Percentiles rank a stretch among this genome's conserved stretches.
These are phyloP conservation scores for Apocheima hispidaria DNA, from an alignment of 2,888 invertebrate genomes.

Conservation along the genomic window DNA sequence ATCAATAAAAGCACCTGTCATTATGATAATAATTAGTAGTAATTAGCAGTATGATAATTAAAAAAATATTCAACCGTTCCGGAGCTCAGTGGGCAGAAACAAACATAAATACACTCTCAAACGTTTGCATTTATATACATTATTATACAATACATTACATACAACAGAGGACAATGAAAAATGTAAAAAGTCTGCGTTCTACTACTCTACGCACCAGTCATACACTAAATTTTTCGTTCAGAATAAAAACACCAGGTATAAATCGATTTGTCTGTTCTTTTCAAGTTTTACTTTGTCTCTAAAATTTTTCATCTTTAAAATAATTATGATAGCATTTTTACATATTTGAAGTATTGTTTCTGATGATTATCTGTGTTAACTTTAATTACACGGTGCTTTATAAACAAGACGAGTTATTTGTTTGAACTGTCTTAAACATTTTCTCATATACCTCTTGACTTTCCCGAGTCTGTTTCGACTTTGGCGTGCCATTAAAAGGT, in stretches of 20 bases:
- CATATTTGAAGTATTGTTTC: constrained; percentile 1
- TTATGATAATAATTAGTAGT: too few species aligned
- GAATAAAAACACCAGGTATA: not conserved
- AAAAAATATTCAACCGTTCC: too few species aligned
- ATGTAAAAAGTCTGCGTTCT: too few species aligned
- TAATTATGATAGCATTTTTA: not conserved
- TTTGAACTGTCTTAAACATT: constrained; percentile 31
- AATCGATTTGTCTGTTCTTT: not conserved
- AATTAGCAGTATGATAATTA: too few species aligned
- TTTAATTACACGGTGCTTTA: constrained; percentile 13
- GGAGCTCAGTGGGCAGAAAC: too few species aligned
- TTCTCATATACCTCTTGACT: constrained; percentile 37
- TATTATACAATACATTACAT: too few species aligned
- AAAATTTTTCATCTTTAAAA: not conserved
- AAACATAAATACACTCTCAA: too few species aligned
- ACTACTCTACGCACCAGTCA: too few species aligned
- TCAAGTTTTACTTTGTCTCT: not conserved
- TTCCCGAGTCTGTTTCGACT: constrained; percentile 35
- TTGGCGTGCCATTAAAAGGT: constrained; percentile 28
- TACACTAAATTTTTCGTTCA: too few species aligned
- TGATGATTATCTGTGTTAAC: constrained; percentile 4
- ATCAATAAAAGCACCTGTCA: too few species aligned
- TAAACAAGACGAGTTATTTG: constrained; percentile 7
- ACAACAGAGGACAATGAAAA: too few species aligned
- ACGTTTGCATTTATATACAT: too few species aligned